Base-by-base conservation (phyloP, 2,888 invertebrate genomes). In the Anodontia alba region DNA sequence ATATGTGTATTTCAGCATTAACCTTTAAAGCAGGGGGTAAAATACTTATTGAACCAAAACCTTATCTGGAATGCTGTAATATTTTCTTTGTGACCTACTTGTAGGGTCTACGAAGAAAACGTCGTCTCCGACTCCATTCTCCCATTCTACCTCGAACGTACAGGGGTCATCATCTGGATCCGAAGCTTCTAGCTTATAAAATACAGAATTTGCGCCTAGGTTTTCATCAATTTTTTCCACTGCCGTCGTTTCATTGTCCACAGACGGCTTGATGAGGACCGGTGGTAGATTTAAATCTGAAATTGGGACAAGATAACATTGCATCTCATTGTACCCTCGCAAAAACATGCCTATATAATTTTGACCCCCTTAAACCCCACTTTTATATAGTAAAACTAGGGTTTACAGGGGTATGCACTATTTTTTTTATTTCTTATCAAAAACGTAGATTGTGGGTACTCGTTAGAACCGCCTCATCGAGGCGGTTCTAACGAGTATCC, bases 281-380 rank as follows among this genome's bases (percentile, higher is more conserved):
- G 84, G 81, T 10, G 80, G 73, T 1, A n/a, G 43, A 51, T 84
- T 84, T 23, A 81, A 72, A 23, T 84, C 84, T 84, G 69, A 46
- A 76, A 69, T 2, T 23, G 8, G n/a, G n/a, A n/a, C 12, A 15
- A 12, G 62, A 62, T 46, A 46, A 12, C 46, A 15, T 12, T 46
- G 15, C 46, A 46, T 17, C 46, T 15, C 12, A 12, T 15, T 46
- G 46, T 46, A 17, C 17, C 12, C 46, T 46, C 15, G 17, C 23
- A 62, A 12, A 12, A n/a, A n/a, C n/a, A n/a, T n/a, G n/a, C n/a
- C n/a, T n/a, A n/a, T n/a, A n/a, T n/a, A n/a, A n/a, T n/a, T n/a
- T n/a, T n/a, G n/a, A n/a, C n/a, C n/a, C n/a, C n/a, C n/a, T n/a
- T n/a, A n/a, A n/a, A n/a, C n/a, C n/a, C n/a, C n/a, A n/a, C n/a